phyloP scores from a whole-genome alignment of 1,140 invertebrate species.

The Helicoverpa zea region DNA sequence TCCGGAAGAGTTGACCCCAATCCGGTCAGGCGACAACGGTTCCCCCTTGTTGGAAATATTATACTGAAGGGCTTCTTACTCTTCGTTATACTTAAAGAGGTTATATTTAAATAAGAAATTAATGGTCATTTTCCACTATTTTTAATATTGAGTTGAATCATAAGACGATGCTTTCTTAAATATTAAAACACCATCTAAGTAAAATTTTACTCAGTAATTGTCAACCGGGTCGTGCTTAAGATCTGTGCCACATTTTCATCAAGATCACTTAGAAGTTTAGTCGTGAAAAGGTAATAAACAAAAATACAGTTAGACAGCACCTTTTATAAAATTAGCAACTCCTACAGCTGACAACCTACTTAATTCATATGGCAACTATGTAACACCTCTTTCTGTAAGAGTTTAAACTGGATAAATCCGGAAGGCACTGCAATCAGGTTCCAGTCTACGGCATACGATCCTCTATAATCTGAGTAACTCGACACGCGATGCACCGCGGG shows the following conservation, averaged over 20 bases:
- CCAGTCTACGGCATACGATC: conserved; percentile 12
- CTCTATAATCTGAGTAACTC: conserved; percentile 31
- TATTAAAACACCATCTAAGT: too few species aligned
- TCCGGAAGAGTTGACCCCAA: conserved; percentile 28
- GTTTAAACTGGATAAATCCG: conserved; percentile 29
- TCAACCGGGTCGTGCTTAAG: too few species aligned
- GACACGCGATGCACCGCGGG: conserved; percentile 30
- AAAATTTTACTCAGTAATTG: too few species aligned
- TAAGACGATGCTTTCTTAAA: too few species aligned
- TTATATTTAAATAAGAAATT: neutral
- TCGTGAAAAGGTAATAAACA: too few species aligned
- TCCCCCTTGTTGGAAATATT: neutral
- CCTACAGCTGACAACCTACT: neutral
- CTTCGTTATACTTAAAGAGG: neutral
- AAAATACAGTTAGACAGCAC: too few species aligned
- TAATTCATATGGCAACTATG: conserved; percentile 4
- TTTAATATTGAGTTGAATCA: too few species aligned
- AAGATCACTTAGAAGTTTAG: too few species aligned
- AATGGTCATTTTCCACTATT: neutral
- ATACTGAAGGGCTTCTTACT: conserved; percentile 14
- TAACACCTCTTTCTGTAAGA: neutral
- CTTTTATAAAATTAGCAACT: neutral
- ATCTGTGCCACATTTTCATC: too few species aligned
- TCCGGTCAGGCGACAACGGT: neutral
- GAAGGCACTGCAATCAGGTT: conserved; percentile 33